Evolutionary conservation across 2,888 invertebrate genomes (phyloP).

Genomic region (Graphium colonna): DNA sequence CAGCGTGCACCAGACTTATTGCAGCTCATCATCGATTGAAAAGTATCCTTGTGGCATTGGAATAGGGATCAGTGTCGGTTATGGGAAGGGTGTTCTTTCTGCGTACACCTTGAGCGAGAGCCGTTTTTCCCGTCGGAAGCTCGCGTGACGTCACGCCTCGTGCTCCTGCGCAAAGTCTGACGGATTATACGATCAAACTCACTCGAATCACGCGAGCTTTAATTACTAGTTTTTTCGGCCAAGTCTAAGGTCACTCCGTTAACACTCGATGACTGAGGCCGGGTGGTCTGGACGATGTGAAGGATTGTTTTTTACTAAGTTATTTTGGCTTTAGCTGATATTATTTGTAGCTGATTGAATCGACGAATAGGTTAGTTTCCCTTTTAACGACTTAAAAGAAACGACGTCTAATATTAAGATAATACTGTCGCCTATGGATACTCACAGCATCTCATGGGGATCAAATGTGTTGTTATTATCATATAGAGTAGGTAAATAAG

Average conservation of each 20-base stretch:
- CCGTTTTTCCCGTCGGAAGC: conserved; percentile 43
- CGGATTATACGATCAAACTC: conserved; percentile 50
- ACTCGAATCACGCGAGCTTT: conserved; percentile 44
- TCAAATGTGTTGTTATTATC: too few relatives aligned
- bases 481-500: too few relatives aligned
- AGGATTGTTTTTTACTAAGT: too few relatives aligned
- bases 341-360: too few relatives aligned
- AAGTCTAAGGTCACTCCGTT: conserved; percentile 35
- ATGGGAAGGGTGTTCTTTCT: background rate
- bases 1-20: conserved; percentile 30
- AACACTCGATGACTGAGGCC: conserved; percentile 16
- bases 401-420: too few relatives aligned
- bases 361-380: too few relatives aligned
- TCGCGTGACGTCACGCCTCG: conserved; percentile 55
- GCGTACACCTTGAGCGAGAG: conserved; percentile 31
- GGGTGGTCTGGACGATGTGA: background rate
- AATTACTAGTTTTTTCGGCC: conserved; percentile 37
- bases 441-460: too few relatives aligned
- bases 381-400: too few relatives aligned
- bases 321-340: too few relatives aligned
- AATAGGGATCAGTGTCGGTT: conserved; percentile 5
- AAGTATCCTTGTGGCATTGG: background rate
- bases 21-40: too few relatives aligned
- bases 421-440: too few relatives aligned
- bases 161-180: conserved; percentile 48